Conservation (phyloP, 1,140 invertebrate species). For the Dolichoris vasculosae region DNA sequence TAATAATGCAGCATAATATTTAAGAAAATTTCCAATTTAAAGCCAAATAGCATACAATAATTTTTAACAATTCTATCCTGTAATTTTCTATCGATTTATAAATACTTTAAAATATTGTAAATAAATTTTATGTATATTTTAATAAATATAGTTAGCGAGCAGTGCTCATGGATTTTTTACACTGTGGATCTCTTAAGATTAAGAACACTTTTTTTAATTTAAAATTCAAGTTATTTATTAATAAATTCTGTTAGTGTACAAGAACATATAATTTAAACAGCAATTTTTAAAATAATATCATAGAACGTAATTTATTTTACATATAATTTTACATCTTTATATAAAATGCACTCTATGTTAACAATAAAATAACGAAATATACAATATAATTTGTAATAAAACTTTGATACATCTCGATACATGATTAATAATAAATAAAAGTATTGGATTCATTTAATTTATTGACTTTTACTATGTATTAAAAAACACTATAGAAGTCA, state of each 20-base stretch:
- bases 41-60: background rate
- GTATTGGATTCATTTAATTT: conserved; percentile 28
- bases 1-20: conserved; percentile 30
- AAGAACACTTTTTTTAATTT: background rate
- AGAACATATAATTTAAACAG: conserved; percentile 24
- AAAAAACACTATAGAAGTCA: background rate
- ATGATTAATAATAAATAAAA: conserved; percentile 39
- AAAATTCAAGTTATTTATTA: conserved; percentile 31
- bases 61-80: background rate
- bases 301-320: conserved; percentile 41
- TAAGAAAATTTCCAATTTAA: background rate
- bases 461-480: conserved; percentile 9
- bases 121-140: conserved; percentile 19
- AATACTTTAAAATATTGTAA: background rate
- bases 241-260: conserved; percentile 28
- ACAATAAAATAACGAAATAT: conserved; percentile 38
- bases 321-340: conserved; percentile 44
- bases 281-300: conserved; percentile 10
- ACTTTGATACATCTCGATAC: conserved; percentile 21
- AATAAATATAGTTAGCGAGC: conserved; percentile 16
- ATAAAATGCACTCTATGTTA: conserved; percentile 42
- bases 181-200: conserved; percentile 17
- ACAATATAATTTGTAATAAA: conserved; percentile 40
- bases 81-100: background rate
- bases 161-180: conserved; percentile 23